Percentiles rank a stretch among this genome's conserved stretches.
Conservation (phyloP, 2,113 vertebrate genomes). For the Collichthys lucidus region DNA sequence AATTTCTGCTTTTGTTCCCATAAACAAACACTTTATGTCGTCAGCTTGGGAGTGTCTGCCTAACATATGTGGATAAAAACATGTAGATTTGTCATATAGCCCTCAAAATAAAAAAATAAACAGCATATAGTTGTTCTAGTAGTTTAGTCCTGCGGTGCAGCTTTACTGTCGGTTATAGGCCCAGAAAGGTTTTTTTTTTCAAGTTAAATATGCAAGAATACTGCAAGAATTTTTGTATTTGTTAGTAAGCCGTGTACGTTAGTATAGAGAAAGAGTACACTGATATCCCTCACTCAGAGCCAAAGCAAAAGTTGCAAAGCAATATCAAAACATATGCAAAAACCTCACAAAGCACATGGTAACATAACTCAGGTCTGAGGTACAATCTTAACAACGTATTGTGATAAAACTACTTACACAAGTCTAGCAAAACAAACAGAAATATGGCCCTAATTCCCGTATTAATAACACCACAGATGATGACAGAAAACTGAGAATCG, state of each 20-base stretch:
- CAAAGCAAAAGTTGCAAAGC: background rate
- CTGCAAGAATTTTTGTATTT: background rate
- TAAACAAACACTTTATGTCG: conserved; percentile 10
- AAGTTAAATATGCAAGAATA: background rate
- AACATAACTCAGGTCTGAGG: background rate
- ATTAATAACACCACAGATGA: background rate
- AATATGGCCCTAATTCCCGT: background rate
- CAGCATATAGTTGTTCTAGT: too few relatives aligned
- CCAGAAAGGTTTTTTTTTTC: background rate
- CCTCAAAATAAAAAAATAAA: too few relatives aligned
- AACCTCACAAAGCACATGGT: background rate
- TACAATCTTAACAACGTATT: background rate
- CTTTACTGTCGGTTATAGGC: background rate
- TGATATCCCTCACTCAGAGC: too few relatives aligned
- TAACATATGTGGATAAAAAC: conserved; percentile 1
- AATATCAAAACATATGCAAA: background rate
- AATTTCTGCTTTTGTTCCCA: conserved; percentile 33
- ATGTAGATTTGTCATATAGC: background rate
- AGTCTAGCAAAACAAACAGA: background rate
- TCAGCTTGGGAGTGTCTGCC: background rate
- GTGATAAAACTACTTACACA: background rate
- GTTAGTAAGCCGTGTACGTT: background rate
- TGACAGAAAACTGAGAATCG: background rate
- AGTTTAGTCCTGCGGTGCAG: background rate
- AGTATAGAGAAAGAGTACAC: background rate